Percentiles rank a stretch among this genome's conserved stretches.
Evolutionary conservation across 2,888 invertebrate genomes (phyloP).

Genomic region (Hypena proboscidalis): DNA sequence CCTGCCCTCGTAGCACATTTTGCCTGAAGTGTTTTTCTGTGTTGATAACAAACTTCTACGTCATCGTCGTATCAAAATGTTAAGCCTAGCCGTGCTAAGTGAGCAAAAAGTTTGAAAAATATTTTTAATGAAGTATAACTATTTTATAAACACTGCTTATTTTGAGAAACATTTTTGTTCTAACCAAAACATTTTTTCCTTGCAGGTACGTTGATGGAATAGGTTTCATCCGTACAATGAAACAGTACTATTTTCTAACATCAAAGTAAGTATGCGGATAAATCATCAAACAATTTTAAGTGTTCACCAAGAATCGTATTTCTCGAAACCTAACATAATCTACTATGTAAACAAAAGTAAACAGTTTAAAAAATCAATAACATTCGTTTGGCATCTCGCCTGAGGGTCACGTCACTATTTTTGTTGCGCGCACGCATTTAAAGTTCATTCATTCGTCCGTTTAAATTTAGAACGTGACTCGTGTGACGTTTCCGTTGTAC

Average conservation of each 20-base stretch:
- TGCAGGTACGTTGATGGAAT: conserved; percentile 25
- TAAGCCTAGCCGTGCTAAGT: too few species aligned
- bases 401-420: conserved; percentile 64
- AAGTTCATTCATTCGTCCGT: conserved; percentile 76
- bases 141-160: too few species aligned
- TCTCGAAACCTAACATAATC: not conserved
- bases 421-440: conserved; percentile 66
- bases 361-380: conserved; percentile 32
- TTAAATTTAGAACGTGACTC: conserved; percentile 65
- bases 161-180: conserved; percentile 7
- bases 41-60: too few species aligned
- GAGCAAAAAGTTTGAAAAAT: too few species aligned
- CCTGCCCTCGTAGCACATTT: too few species aligned
- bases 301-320: conserved; percentile 6
- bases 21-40: too few species aligned
- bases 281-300: conserved; percentile 18
- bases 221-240: conserved; percentile 6
- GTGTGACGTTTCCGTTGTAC: conserved; percentile 53
- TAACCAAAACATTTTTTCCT: conserved; percentile 15
- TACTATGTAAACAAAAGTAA: conserved; percentile 3
- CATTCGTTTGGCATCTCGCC: conserved; percentile 49
- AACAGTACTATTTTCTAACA: conserved; percentile 13
- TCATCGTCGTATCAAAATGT: too few species aligned
- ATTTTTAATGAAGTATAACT: too few species aligned
- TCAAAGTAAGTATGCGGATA: conserved; percentile 35